Evolutionary conservation across 2,797 vertebrate genomes (phyloP).

Genomic region (Leuciscus waleckii): DNA sequence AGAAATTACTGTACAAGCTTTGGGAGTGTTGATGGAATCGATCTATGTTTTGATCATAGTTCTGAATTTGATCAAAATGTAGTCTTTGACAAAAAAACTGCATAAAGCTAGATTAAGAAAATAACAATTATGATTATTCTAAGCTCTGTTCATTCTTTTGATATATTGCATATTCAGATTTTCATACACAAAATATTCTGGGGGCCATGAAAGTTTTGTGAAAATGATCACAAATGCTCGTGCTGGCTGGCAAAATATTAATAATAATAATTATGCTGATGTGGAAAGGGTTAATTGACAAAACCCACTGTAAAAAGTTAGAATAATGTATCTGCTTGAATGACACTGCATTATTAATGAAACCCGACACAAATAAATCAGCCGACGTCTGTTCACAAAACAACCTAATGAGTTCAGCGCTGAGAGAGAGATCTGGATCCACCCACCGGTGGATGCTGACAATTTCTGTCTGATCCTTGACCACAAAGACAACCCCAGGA

Average conservation of each 20-base stretch:
- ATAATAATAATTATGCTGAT: no score
- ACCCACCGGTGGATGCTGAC: not conserved
- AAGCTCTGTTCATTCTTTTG: no score
- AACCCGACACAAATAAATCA: not conserved
- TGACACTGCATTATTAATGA: constrained; percentile 18
- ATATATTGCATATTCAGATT: no score
- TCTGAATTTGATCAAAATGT: not conserved
- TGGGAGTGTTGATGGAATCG: not conserved
- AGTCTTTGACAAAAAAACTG: no score
- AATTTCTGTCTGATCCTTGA: constrained; percentile 9
- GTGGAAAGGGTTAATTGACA: not conserved
- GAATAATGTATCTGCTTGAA: not conserved
- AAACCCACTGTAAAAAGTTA: constrained; percentile 1
- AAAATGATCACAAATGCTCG: no score
- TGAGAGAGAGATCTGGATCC: constrained; percentile 1
- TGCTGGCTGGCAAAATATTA: no score
- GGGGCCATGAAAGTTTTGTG: no score
- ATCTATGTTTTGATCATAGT: not conserved
- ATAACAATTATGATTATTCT: no score
- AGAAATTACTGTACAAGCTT: not conserved
- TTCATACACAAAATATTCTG: no score
- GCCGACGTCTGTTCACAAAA: not conserved
- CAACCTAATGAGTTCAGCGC: not conserved
- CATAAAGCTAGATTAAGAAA: no score
- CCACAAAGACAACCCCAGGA: not conserved